phyloP scores from a whole-genome alignment of 2,113 vertebrate species.

The Noturus placidus region DNA sequence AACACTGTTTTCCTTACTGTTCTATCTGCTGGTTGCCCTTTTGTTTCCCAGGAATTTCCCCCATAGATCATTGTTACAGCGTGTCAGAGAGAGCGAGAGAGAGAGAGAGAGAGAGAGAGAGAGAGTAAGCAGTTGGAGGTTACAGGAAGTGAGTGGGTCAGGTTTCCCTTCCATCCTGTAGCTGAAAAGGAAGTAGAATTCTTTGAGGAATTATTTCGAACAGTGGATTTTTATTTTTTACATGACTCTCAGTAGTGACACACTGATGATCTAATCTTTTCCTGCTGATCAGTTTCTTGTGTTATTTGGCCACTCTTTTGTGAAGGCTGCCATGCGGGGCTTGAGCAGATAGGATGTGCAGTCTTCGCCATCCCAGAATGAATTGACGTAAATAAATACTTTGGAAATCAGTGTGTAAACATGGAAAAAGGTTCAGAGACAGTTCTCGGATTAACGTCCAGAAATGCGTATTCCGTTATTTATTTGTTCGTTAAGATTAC shows the following conservation, averaged over 20 bases:
- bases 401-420: background rate
- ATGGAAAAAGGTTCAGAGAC: background rate
- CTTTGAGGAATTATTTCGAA: background rate
- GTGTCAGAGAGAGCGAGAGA: background rate
- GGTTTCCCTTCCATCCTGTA: background rate
- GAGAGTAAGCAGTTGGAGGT: background rate
- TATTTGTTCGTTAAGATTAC: background rate
- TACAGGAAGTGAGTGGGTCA: slow-evolving; percentile 17
- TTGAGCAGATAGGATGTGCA: background rate
- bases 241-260: background rate
- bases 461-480: background rate
- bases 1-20: slow-evolving; percentile 33
- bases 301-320: background rate
- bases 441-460: background rate
- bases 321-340: background rate
- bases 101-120: background rate
- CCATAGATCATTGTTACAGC: background rate
- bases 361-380: background rate
- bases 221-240: background rate
- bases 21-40: slow-evolving; percentile 23
- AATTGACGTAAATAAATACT: background rate
- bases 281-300: background rate
- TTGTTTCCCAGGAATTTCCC: slow-evolving; percentile 22
- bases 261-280: background rate
- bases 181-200: background rate